Base-by-base conservation (phyloP, 2,888 invertebrate species). In the Cantharis lateralis region DNA sequence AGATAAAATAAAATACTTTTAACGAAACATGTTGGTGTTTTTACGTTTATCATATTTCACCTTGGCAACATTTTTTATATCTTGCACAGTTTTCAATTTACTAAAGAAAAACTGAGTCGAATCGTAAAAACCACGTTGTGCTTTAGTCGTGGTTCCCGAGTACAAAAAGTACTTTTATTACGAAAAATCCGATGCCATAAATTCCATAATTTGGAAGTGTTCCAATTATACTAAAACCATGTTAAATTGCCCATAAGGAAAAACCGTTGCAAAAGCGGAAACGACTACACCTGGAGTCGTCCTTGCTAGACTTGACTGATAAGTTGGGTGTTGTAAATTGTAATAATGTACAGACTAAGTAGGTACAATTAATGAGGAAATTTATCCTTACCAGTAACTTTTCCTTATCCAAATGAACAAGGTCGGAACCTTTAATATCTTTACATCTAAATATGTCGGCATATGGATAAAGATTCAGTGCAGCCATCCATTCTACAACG, bases 401-500 rank as follows among this genome's bases (percentile, higher is more conserved):
- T 78, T 93, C 92, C 83, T 91, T 90, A 86, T 93, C 93, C 86
- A 94, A 88, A 82, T 90, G 89, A 79, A 91, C 87, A 80, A 94
- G 89, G 88, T 93, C 92, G 82, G 90, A 89, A 80, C 94, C 94
- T 87, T 91, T 92, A 85, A 94, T 91, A 84, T 93, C 92, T 86
- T 92, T 91, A 82, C 92, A 92, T 84, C 92, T 91, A 89, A 94
- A 94, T 78, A 93, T 90, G 84, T 93, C 93, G 77, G 92, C 91
- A 87, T 93, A 93, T 79, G 93, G 90, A 87, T 93, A 93, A 77
- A 95, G 89, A 87, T 94, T 94, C 76, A 93, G 87, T 70, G 93
- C 92, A 73, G 93, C 93, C 93, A 94, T 93, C 93, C 94, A 94
- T 88, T 94, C 93, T 76, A 93, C 90, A 64, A 94, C 93, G 86